Percentiles rank a stretch among this genome's conserved stretches.
These are phyloP conservation scores for Tapirus indicus DNA, from an alignment of 2,797 vertebrate genomes.

Conservation along the genomic window DNA sequence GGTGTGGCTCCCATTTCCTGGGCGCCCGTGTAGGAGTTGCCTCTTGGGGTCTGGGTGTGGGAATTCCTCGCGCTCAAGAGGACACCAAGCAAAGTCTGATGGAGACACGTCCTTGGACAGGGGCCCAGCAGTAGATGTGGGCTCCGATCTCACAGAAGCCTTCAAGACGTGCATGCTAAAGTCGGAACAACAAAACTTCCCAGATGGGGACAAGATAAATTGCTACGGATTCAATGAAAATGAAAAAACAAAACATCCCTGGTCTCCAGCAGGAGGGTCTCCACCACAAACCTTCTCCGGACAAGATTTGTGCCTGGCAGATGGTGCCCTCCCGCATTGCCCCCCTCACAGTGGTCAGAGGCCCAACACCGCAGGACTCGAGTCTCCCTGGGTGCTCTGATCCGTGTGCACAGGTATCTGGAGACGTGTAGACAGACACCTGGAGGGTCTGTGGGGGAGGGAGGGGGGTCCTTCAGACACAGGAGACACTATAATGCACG, in stretches of 20 bases:
- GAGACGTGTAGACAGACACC: no score
- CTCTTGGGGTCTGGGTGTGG: rapidly evolving
- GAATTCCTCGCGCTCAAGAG: rapidly evolving
- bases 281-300: background rate
- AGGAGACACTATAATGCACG: rapidly evolving
- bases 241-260: rapidly evolving
- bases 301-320: rapidly evolving
- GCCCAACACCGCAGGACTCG: rapidly evolving
- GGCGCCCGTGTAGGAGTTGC: rapidly evolving
- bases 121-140: background rate
- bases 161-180: rapidly evolving
- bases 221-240: background rate
- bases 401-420: rapidly evolving
- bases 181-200: rapidly evolving
- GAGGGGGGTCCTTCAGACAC: rapidly evolving
- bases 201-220: rapidly evolving
- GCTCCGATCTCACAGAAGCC: rapidly evolving
- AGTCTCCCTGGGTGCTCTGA: rapidly evolving
- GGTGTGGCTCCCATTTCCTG: rapidly evolving
- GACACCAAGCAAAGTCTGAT: background rate
- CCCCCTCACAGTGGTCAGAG: rapidly evolving
- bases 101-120: rapidly evolving
- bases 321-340: rapidly evolving
- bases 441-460: background rate
- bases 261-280: background rate